Percentiles rank a stretch among this genome's conserved stretches.
Conservation (phyloP, 2,113 vertebrate genomes). For the Carettochelys insculpta region DNA sequence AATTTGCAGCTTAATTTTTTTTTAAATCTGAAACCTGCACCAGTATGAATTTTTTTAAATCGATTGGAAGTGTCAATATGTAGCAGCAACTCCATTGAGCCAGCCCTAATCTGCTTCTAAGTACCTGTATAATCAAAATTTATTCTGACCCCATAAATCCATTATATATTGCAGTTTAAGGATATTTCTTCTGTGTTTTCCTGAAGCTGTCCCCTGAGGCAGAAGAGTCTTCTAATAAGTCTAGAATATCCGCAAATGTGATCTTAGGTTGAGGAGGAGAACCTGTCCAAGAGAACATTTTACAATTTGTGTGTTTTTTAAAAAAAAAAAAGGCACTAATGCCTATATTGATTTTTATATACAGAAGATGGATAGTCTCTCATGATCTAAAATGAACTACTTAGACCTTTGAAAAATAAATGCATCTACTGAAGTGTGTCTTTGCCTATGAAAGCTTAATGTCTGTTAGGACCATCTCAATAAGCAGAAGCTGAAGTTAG, state of each 20-base stretch:
- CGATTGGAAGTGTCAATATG: too few relatives aligned
- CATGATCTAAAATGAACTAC: neutral
- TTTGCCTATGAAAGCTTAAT: too few relatives aligned
- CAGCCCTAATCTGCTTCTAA: too few relatives aligned
- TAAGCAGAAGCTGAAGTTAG: neutral
- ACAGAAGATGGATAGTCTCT: neutral
- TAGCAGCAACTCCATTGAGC: neutral
- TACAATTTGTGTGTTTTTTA: neutral
- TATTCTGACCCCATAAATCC: neutral
- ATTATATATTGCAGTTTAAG: too few relatives aligned
- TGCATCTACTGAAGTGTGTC: too few relatives aligned
- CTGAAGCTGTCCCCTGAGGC: neutral
- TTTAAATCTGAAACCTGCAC: neutral
- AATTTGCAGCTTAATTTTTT: neutral
- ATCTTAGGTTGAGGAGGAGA: neutral
- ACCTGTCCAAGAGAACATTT: neutral
- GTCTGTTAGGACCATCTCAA: too few relatives aligned
- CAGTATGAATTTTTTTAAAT: neutral
- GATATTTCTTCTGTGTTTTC: too few relatives aligned
- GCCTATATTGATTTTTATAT: neutral
- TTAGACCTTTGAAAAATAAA: neutral
- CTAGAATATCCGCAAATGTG: neutral
- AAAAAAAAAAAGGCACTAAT: neutral
- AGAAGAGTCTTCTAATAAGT: neutral
- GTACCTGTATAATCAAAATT: too few relatives aligned